A percentile compares a stretch with the other conserved stretches of the same genome.
phyloP scores from a whole-genome alignment of 1,140 invertebrate genomes.

The Leptinotarsa texana region DNA sequence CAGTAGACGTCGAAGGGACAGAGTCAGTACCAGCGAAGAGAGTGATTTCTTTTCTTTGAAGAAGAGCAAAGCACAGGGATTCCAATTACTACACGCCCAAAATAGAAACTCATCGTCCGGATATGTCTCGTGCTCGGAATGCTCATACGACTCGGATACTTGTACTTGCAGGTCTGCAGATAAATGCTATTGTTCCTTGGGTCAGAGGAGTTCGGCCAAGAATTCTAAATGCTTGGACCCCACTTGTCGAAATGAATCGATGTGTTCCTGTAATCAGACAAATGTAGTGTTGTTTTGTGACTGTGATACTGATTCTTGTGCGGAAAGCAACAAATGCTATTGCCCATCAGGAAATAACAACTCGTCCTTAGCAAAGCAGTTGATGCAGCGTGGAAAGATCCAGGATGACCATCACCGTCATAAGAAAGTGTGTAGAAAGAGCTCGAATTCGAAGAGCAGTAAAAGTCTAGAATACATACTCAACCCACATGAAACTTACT shows the following conservation, averaged over 20 bases:
- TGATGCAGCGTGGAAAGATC: conserved; percentile 60
- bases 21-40: conserved; percentile 67
- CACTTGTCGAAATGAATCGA: not conserved
- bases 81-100: conserved; percentile 55
- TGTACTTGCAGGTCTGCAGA: conserved; percentile 75
- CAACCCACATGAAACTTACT: conserved; percentile 53
- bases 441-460: conserved; percentile 57
- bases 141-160: conserved; percentile 78
- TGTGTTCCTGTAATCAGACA: conserved; percentile 43
- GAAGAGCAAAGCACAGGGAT: conserved; percentile 41
- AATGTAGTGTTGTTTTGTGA: conserved; percentile 62
- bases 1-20: conserved; percentile 54
- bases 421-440: conserved; percentile 51
- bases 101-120: conserved; percentile 71
- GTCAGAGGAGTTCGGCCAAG: conserved; percentile 45
- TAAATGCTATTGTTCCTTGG: conserved; percentile 75
- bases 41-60: conserved; percentile 66
- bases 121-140: conserved; percentile 85
- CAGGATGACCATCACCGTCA: conserved; percentile 52
- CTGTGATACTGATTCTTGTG: conserved; percentile 84
- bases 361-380: conserved; percentile 58
- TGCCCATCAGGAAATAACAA: conserved; percentile 61
- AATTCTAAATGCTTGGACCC: conserved; percentile 24
- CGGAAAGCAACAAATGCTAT: conserved; percentile 87
- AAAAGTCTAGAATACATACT: conserved; percentile 64